Conservation (phyloP, 2,797 vertebrate genomes). For the Stomatorhinus walkeri region DNA sequence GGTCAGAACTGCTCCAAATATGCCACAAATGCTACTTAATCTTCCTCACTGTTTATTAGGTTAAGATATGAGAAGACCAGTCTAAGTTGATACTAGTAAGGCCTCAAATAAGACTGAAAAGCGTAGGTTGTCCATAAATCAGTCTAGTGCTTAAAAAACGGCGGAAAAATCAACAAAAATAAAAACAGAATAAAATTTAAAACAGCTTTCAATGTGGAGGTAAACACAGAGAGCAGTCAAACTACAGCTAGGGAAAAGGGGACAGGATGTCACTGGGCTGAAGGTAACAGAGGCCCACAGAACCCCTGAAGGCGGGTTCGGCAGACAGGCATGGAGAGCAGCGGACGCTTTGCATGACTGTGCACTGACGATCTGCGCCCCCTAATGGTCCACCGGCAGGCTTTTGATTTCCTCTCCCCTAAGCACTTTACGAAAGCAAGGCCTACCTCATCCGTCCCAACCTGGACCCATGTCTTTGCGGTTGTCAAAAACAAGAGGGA, state of each 20-base stretch:
- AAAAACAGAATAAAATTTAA: neutral
- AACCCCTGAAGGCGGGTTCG: conserved; percentile 24
- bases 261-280: neutral
- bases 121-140: neutral
- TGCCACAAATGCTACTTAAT: neutral
- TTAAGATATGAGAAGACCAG: neutral
- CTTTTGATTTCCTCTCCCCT: neutral
- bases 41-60: neutral
- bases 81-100: neutral
- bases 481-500: neutral
- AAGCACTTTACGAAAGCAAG: neutral
- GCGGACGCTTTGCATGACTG: conserved; percentile 57
- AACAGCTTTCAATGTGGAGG: neutral
- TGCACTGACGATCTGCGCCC: conserved; percentile 56
- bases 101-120: conserved; percentile 22
- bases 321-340: conserved; percentile 55
- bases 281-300: conserved; percentile 33
- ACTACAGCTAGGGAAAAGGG: neutral
- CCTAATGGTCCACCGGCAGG: neutral
- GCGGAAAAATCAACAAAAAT: neutral
- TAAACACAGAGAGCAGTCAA: conserved; percentile 3
- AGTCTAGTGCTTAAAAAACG: neutral
- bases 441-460: neutral
- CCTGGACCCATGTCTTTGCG: neutral
- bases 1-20: neutral